phyloP scores from a whole-genome alignment of 2,797 vertebrate species.

The Oceanodroma leucorhoa region DNA sequence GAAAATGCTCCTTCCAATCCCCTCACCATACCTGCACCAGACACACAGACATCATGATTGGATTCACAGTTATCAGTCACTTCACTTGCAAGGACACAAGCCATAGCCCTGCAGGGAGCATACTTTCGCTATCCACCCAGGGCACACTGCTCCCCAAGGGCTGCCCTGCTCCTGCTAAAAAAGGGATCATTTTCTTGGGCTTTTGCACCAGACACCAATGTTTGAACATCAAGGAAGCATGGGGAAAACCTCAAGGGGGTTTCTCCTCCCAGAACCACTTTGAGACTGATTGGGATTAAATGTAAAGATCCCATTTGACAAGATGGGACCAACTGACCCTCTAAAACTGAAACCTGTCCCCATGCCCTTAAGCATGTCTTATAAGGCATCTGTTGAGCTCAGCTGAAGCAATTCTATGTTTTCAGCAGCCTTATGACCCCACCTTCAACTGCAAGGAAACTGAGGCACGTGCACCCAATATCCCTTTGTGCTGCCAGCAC shows the following conservation, averaged over 20 bases:
- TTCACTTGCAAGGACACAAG: not conserved
- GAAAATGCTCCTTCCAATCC: not conserved
- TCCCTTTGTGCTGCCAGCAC: not conserved
- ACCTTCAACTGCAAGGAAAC: not conserved
- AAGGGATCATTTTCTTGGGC: not conserved
- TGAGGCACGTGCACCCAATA: not conserved
- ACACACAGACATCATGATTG: accelerated
- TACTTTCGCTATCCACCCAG: not conserved
- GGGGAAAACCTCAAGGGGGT: not conserved
- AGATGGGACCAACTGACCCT: not conserved
- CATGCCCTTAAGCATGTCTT: not conserved
- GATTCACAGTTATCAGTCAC: not conserved
- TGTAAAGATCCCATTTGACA: not conserved
- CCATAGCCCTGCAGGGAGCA: not conserved
- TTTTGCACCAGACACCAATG: not conserved
- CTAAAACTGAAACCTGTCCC: not conserved
- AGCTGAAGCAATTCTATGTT: not conserved
- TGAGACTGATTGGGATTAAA: not conserved
- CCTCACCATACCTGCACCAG: not conserved
- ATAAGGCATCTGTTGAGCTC: not conserved
- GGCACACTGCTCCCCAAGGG: not conserved
- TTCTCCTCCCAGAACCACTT: not conserved
- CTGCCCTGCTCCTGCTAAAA: not conserved
- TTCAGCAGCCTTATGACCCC: not conserved
- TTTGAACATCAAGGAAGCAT: not conserved